phyloP scores from a whole-genome alignment of 2,797 vertebrate genomes.

The Amblyraja radiata region DNA sequence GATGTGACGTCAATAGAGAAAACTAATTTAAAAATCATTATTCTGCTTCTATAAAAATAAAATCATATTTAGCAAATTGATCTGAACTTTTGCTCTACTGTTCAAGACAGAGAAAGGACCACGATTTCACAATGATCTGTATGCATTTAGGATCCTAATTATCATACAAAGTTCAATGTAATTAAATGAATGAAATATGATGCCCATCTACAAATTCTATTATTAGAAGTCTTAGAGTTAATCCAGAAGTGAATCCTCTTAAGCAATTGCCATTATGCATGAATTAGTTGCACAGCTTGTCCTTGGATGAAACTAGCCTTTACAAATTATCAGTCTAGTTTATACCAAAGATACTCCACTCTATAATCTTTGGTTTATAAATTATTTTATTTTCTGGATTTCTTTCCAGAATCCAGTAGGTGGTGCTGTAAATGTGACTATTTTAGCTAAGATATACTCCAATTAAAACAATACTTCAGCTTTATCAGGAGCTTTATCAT shows the following conservation, averaged over 20 bases:
- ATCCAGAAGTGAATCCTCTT: neutral
- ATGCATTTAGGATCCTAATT: neutral
- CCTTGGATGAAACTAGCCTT: neutral
- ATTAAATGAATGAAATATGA: neutral
- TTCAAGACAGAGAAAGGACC: neutral
- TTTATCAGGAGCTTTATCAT: too few species aligned
- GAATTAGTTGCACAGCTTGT: neutral
- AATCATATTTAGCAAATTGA: neutral
- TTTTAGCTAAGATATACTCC: neutral
- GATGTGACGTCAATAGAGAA: neutral
- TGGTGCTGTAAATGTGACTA: slow-evolving; percentile 15
- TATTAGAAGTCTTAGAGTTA: neutral
- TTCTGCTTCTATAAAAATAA: neutral
- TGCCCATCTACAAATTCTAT: neutral
- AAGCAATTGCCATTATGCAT: neutral
- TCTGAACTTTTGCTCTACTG: neutral
- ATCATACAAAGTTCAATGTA: neutral
- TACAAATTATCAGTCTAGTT: neutral
- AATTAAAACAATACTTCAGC: neutral
- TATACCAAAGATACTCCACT: too few species aligned
- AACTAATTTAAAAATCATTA: neutral
- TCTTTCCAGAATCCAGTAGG: neutral
- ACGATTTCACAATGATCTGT: neutral
- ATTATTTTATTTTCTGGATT: neutral
- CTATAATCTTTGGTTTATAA: neutral